Evolutionary conservation across 1,140 invertebrate species (phyloP).

Genomic region (Sycophaga agraensis): DNA sequence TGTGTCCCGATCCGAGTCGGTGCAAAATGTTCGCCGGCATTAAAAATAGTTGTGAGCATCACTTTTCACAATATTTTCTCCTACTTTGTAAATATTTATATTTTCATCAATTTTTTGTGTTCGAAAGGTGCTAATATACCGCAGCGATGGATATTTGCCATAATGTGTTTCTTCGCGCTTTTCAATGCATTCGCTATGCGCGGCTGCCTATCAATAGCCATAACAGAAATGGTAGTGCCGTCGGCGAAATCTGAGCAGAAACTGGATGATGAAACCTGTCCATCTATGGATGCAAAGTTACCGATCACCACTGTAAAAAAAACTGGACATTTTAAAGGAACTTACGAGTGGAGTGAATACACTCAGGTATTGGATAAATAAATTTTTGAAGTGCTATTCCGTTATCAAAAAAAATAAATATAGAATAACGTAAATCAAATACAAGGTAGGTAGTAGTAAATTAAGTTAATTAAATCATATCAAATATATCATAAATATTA

Average conservation of each 20-base stretch:
- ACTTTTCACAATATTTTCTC: too few species aligned
- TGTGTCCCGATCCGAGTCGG: too few species aligned
- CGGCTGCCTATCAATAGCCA: conserved; percentile 84
- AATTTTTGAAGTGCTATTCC: too few species aligned
- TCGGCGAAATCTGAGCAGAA: not conserved
- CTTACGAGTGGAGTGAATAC: conserved; percentile 17
- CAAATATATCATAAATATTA: too few species aligned
- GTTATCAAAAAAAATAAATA: too few species aligned
- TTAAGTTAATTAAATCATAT: too few species aligned
- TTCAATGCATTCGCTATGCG: conserved; percentile 87
- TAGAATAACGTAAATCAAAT: too few species aligned
- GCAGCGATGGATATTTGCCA: conserved; percentile 74
- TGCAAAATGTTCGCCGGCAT: not conserved
- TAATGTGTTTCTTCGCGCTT: conserved; percentile 83
- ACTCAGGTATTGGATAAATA: conserved; percentile 4
- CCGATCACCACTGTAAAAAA: not conserved
- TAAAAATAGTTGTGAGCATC: conserved; percentile 1
- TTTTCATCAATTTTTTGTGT: not conserved
- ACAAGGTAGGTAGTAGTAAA: too few species aligned
- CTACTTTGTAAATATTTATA: too few species aligned
- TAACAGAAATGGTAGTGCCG: conserved; percentile 79
- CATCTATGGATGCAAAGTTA: not conserved
- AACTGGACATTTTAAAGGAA: not conserved
- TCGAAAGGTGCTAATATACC: conserved; percentile 65
- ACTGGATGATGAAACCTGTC: too few species aligned